phyloP scores from a whole-genome alignment of 1,140 invertebrate genomes.

The Drosophila ironensis region DNA sequence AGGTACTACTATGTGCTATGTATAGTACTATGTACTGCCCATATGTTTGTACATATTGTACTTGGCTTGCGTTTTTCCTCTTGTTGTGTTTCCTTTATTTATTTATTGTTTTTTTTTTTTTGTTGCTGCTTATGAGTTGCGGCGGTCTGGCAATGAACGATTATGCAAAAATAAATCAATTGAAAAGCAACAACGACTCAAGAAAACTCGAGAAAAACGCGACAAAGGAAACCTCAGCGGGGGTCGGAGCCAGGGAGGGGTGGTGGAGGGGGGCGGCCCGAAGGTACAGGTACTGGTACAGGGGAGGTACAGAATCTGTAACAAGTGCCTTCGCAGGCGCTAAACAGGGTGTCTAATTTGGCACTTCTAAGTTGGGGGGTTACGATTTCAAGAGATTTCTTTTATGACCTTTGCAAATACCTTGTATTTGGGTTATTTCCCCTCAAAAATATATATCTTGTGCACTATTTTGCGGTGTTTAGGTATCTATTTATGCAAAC shows the following conservation, averaged over 20 bases:
- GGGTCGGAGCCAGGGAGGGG: neutral
- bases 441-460: no score
- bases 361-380: no score
- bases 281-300: neutral
- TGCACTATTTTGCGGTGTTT: no score
- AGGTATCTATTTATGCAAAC: no score
- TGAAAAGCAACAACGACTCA: slow-evolving; percentile 48
- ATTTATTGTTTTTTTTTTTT: no score
- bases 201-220: slow-evolving; percentile 35
- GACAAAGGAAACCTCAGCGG: slow-evolving; percentile 38
- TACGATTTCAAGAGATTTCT: no score
- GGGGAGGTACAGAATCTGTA: slow-evolving; percentile 45
- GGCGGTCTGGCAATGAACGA: slow-evolving; percentile 50
- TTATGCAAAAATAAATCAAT: slow-evolving; percentile 76
- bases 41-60: slow-evolving; percentile 18
- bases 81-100: no score
- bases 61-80: slow-evolving; percentile 48
- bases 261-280: neutral
- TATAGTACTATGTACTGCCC: neutral
- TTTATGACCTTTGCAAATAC: no score
- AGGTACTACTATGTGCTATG: neutral
- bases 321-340: slow-evolving; percentile 51
- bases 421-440: no score
- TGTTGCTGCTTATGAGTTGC: slow-evolving; percentile 49
- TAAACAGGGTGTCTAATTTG: slow-evolving; percentile 13